Conservation (phyloP, 2,113 vertebrate genomes). For the Scomber japonicus region DNA sequence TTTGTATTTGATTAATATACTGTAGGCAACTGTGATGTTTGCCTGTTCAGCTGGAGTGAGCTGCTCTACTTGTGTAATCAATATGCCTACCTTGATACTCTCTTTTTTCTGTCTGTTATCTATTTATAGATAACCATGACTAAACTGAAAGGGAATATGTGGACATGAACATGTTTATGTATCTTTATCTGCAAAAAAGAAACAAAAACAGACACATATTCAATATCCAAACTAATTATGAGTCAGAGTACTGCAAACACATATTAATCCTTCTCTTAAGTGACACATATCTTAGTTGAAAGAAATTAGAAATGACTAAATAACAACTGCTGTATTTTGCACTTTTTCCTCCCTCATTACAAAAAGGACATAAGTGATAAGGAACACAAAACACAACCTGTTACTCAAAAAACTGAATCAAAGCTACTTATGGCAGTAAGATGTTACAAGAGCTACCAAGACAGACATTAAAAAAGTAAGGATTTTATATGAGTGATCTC, state of each 20-base stretch:
- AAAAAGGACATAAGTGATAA: constrained; percentile 15
- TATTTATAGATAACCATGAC: not conserved
- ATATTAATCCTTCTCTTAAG: not conserved
- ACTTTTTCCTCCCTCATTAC: not conserved
- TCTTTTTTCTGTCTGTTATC: not conserved
- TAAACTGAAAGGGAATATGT: too few relatives aligned
- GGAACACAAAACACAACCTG: not conserved
- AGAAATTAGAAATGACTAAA: not conserved
- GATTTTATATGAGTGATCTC: constrained; percentile 61
- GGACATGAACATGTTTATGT: too few relatives aligned
- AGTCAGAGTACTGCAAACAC: not conserved
- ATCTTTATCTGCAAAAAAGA: not conserved
- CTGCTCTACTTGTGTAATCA: constrained; percentile 21
- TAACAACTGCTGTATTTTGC: not conserved
- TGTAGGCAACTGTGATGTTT: not conserved
- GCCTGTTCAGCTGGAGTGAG: not conserved
- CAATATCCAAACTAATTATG: not conserved
- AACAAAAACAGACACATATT: not conserved
- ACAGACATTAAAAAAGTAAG: constrained; percentile 21
- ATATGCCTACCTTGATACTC: not conserved
- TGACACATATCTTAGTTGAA: not conserved
- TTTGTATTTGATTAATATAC: constrained; percentile 5
- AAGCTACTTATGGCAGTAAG: constrained; percentile 28
- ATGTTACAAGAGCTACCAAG: constrained; percentile 15
- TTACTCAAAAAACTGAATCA: constrained; percentile 4